Conservation (phyloP, 2,113 vertebrate genomes). For the Choloepus hoffmanni region DNA sequence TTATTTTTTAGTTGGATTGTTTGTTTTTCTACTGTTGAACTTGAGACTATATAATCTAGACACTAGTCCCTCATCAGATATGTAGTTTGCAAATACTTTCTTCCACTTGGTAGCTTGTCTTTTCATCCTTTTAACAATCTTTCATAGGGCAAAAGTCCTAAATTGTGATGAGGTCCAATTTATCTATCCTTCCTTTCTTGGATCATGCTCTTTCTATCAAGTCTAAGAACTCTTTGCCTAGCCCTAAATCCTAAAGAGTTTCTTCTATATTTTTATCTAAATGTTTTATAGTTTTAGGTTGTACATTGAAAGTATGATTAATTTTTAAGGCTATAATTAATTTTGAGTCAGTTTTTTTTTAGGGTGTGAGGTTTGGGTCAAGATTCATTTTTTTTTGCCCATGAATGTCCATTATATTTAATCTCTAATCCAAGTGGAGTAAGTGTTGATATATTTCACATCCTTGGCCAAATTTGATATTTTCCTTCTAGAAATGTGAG, state of each 20-base stretch:
- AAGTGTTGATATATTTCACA: not conserved
- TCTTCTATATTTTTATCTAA: not conserved
- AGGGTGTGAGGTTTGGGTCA: not conserved
- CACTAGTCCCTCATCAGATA: not conserved
- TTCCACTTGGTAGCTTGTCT: not conserved
- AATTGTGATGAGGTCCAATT: not conserved
- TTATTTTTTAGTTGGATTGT: not conserved
- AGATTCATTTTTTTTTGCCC: not conserved
- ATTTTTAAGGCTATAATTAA: not conserved
- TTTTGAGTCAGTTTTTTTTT: not conserved
- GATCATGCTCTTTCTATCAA: not conserved
- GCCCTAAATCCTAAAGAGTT: not conserved
- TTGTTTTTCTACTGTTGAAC: not conserved
- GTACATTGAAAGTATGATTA: not conserved
- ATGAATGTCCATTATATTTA: not conserved
- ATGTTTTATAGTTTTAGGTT: slow-evolving; percentile 12
- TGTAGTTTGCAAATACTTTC: not conserved
- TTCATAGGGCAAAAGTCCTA: slow-evolving; percentile 32
- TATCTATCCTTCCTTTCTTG: not conserved
- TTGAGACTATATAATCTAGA: not conserved
- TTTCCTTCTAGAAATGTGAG: not conserved
- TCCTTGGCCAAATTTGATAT: not conserved
- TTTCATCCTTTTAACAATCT: not conserved
- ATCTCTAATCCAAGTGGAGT: not conserved
- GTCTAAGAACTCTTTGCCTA: not conserved